These are phyloP conservation scores for Poeciliopsis prolifica DNA, from an alignment of 2,113 vertebrate species.

Conservation along the genomic window DNA sequence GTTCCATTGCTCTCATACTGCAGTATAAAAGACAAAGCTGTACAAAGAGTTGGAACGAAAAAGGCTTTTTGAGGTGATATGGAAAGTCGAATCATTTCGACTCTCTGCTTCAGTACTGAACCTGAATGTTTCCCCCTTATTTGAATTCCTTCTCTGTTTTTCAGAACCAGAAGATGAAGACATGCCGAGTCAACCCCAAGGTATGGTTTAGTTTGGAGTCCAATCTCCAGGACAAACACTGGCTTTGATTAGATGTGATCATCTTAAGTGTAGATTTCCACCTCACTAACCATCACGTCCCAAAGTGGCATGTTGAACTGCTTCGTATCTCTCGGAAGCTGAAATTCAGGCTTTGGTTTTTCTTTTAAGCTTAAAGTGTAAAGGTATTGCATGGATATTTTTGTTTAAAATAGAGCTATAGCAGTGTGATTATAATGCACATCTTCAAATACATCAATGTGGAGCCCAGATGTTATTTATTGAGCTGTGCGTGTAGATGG, in stretches of 20 bases:
- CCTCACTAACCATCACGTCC: slow-evolving; percentile 13
- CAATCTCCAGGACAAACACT: not conserved
- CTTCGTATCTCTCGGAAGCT: slow-evolving; percentile 29
- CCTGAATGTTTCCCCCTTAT: slow-evolving; percentile 50
- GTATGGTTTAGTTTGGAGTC: slow-evolving; percentile 50
- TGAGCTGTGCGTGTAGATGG: slow-evolving; percentile 25
- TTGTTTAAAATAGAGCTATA: slow-evolving; percentile 48
- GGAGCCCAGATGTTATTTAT: slow-evolving; percentile 42
- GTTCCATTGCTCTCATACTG: slow-evolving; percentile 75
- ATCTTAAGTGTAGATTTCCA: slow-evolving; percentile 24
- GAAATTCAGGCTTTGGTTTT: slow-evolving; percentile 25
- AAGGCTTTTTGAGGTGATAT: slow-evolving; percentile 72
- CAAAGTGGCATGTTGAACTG: slow-evolving; percentile 15
- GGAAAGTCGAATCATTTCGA: slow-evolving; percentile 52
- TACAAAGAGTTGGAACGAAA: slow-evolving; percentile 67
- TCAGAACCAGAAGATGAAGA: slow-evolving; percentile 59
- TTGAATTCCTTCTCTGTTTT: slow-evolving; percentile 37
- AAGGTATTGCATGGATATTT: slow-evolving; percentile 46
- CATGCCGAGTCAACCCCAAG: slow-evolving; percentile 72
- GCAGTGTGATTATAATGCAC: slow-evolving; percentile 21
- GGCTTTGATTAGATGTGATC: slow-evolving; percentile 21
- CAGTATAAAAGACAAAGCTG: slow-evolving; percentile 65
- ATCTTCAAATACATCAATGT: slow-evolving; percentile 34
- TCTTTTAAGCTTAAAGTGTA: slow-evolving; percentile 26
- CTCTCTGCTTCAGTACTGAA: slow-evolving; percentile 34